These are phyloP conservation scores for Noctua janthina DNA, from an alignment of 2,888 invertebrate species.

Conservation along the genomic window DNA sequence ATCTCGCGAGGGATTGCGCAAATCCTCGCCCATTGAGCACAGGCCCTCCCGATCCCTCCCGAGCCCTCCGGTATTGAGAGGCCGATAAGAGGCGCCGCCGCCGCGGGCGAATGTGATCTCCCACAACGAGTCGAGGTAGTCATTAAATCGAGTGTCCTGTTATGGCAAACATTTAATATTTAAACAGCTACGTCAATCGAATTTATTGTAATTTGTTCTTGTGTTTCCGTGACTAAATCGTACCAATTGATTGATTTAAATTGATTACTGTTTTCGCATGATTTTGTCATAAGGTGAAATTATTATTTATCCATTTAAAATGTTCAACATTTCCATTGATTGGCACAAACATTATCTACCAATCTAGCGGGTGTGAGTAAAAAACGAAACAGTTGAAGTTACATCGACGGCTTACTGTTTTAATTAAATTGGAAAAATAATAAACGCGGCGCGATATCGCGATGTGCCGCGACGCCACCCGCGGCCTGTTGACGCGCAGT, in stretches of 20 bases:
- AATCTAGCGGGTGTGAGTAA: neutral
- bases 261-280: neutral
- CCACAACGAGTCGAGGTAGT: neutral
- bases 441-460: conserved; percentile 42
- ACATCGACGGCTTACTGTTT: conserved; percentile 54
- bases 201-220: conserved; percentile 10
- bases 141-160: conserved; percentile 35
- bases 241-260: neutral
- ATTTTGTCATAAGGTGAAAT: no score
- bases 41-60: conserved; percentile 51
- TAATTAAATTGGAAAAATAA: conserved; percentile 62
- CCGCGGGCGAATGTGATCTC: conserved; percentile 22
- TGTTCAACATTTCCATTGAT: neutral
- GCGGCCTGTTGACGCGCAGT: conserved; percentile 36
- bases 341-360: neutral
- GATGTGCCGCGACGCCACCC: conserved; percentile 18
- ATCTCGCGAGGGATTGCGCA: conserved; percentile 69
- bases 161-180: conserved; percentile 9
- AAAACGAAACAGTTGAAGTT: conserved; percentile 31
- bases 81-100: conserved; percentile 26
- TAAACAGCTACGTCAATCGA: conserved; percentile 23
- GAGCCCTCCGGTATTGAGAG: conserved; percentile 45
- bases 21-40: conserved; percentile 75
- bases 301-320: neutral
- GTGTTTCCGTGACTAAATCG: neutral